These are phyloP conservation scores for Drosophila siamana DNA, from an alignment of 2,888 invertebrate species.

Conservation along the genomic window DNA sequence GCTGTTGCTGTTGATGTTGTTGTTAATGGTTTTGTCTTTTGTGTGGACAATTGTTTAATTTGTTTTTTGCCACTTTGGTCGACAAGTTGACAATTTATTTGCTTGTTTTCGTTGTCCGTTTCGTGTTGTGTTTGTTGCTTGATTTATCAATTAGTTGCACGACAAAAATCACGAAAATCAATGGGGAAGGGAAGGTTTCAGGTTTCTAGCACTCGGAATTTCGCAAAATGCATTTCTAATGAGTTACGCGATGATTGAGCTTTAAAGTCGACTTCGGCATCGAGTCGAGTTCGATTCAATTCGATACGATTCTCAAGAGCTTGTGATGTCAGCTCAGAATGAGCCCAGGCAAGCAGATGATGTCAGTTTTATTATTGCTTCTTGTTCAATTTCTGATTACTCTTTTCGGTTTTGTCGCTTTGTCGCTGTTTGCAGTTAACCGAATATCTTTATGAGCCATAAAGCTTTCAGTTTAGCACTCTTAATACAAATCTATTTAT, in stretches of 20 bases:
- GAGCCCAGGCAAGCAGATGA: conserved; percentile 42
- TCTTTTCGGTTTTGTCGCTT: conserved; percentile 6
- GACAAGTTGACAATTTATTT: conserved; percentile 46
- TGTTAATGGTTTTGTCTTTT: conserved; percentile 16
- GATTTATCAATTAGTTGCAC: conserved; percentile 68
- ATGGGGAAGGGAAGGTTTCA: conserved; percentile 30
- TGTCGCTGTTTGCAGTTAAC: conserved; percentile 25
- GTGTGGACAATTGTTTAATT: conserved; percentile 28
- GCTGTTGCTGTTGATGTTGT: conserved; percentile 3
- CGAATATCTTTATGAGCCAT: background rate
- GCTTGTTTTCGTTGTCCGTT: conserved; percentile 26
- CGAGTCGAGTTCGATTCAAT: conserved; percentile 1
- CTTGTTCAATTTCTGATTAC: conserved; percentile 19
- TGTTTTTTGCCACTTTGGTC: conserved; percentile 31
- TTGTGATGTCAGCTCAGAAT: conserved; percentile 51
- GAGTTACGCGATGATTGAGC: conserved; percentile 36
- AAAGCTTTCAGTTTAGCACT: background rate
- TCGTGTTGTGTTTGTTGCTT: conserved; percentile 37
- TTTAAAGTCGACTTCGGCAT: background rate
- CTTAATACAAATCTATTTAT: background rate
- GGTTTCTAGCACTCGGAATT: conserved; percentile 50
- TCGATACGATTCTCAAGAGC: conserved; percentile 26
- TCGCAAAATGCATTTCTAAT: conserved; percentile 76
- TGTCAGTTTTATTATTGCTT: conserved; percentile 57
- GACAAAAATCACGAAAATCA: conserved; percentile 29